Evolutionary conservation across 2,113 vertebrate species (phyloP).

Genomic region (Odocoileus virginianus): DNA sequence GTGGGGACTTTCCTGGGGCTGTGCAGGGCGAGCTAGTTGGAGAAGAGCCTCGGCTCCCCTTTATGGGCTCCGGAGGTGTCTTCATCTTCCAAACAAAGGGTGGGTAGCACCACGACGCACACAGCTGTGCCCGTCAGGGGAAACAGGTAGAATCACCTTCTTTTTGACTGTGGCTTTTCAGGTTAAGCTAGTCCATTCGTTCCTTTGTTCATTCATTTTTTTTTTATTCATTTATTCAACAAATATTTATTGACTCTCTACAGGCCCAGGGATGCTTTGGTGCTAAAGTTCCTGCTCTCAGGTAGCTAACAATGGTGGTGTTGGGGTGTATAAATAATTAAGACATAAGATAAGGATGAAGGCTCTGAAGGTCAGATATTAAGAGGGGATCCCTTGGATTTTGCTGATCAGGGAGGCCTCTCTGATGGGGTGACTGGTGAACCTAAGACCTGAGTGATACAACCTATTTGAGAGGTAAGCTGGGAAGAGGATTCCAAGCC

Average conservation of each 20-base stretch:
- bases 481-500: not conserved
- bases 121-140: not conserved
- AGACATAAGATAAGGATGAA: not conserved
- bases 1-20: constrained; percentile 3
- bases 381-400: not conserved
- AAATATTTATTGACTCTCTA: not conserved
- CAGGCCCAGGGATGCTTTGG: not conserved
- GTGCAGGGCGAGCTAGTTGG: not conserved
- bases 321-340: not conserved
- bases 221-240: not conserved
- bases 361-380: not conserved
- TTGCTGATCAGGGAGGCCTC: not conserved
- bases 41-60: not conserved
- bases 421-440: not conserved
- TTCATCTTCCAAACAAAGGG: not conserved
- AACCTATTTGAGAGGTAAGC: not conserved
- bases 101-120: not conserved
- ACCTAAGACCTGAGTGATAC: not conserved
- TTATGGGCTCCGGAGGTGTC: not conserved
- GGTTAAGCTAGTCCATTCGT: not conserved
- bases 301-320: not conserved
- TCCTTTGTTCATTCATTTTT: not conserved
- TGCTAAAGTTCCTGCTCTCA: not conserved
- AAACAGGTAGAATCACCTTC: not conserved
- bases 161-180: not conserved